Percentiles rank a stretch among this genome's conserved stretches.
Evolutionary conservation across 2,888 invertebrate species (phyloP).

Genomic region (Incurvaria masculella): DNA sequence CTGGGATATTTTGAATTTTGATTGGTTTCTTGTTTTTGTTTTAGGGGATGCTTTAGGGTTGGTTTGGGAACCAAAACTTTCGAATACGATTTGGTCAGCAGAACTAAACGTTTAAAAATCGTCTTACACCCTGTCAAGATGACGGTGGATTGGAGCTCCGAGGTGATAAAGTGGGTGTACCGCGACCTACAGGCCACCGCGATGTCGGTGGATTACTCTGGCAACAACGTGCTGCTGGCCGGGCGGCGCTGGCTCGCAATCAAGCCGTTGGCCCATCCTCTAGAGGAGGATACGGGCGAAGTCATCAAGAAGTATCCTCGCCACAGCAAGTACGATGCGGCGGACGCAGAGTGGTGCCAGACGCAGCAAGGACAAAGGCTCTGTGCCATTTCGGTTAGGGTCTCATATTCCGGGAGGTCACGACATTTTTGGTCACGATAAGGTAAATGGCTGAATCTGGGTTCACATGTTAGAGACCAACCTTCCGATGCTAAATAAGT

Average conservation of each 20-base stretch:
- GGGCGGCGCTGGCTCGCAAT: conserved; percentile 80
- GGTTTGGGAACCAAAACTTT: no score
- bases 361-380: conserved; percentile 71
- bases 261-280: conserved; percentile 66
- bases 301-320: conserved; percentile 75
- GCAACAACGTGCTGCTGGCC: conserved; percentile 80
- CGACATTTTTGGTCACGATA: conserved; percentile 12
- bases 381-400: conserved; percentile 90
- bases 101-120: conserved; percentile 25
- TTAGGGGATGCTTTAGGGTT: no score
- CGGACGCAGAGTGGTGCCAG: conserved; percentile 91
- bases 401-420: no score
- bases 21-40: no score
- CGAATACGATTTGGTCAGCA: no score
- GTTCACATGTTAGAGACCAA: no score
- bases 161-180: conserved; percentile 65
- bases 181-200: conserved; percentile 87
- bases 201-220: conserved; percentile 87
- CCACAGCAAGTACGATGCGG: conserved; percentile 91
- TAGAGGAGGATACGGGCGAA: conserved; percentile 67
- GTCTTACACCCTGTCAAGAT: conserved; percentile 24
- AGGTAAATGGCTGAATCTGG: no score
- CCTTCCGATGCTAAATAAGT: no score
- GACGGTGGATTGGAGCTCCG: conserved; percentile 52
- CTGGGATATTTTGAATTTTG: no score